Base-by-base conservation (phyloP, 2,888 invertebrate species). In the Serrognathus titanus region DNA sequence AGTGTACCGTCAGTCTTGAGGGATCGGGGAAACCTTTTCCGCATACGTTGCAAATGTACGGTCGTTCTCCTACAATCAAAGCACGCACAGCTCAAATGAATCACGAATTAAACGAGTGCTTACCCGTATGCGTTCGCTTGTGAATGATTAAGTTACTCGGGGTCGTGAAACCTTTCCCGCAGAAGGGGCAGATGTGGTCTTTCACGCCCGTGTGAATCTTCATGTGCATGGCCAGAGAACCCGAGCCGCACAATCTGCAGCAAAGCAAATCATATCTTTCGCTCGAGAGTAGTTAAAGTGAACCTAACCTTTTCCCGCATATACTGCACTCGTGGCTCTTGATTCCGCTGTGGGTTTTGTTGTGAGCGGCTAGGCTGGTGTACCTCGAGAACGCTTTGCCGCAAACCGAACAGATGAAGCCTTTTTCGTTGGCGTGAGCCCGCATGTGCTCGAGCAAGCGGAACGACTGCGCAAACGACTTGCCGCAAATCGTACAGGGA, bases 11-110 rank as follows among this genome's bases (percentile, higher is more conserved):
- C 1, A 81, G 65, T 35, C 81, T 75, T 1, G 81, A 80, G 4
- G 78, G 78, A 58, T 81, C 80, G 31, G 79, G 79, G 61, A 81
- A 81, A 2, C 78, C 73, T 66, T 81, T 81, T 3, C 78, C 78
- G 61, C 81, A 81, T 2, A 73, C 65, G 54, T 74, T 74, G 55
- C 78, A 79, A 2, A 71, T 64, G 55, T 77, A 79, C 4, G 78
- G 77, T 35, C 73, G 71, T 63, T 78, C 78, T 31, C 77, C 76
- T 72, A 61, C 8, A 3, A 12, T 43, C 16, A 9, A 31, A 31
- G 24, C 24, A 31, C 2, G 16, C 16, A 16, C 16, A 16, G 16
- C 16, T 16, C 16, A 16, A 16, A 16, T 16, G 16, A 16, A 16
- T 16, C 7, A 31, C 24, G 1, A 7, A 7, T 31, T 31, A 31